Percentiles rank a stretch among this genome's conserved stretches.
Evolutionary conservation across 2,113 vertebrate species (phyloP).

Genomic region (Leucoraja erinaceus): DNA sequence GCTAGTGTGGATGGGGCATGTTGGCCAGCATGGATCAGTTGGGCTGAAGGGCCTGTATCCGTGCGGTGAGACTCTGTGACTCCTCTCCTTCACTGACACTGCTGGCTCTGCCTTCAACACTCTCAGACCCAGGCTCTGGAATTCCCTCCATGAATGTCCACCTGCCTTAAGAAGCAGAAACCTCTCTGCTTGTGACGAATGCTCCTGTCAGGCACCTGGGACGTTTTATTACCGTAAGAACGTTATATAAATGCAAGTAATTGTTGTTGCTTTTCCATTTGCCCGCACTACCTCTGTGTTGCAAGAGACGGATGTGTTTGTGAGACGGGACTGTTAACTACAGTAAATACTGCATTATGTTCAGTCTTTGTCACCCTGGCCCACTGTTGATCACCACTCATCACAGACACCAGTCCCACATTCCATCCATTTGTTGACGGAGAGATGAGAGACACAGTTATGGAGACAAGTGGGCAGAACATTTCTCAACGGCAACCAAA

Average conservation of each 20-base stretch:
- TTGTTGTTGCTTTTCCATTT: neutral
- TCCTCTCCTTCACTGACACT: neutral
- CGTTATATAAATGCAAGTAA: too few relatives aligned
- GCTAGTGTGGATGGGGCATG: too few relatives aligned
- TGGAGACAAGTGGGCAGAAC: neutral
- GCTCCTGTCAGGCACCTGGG: too few relatives aligned
- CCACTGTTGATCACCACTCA: neutral
- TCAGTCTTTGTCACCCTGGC: neutral
- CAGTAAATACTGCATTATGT: neutral
- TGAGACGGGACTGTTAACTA: neutral
- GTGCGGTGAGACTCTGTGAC: too few relatives aligned
- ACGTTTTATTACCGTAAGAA: too few relatives aligned
- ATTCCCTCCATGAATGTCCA: neutral
- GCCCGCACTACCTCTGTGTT: neutral
- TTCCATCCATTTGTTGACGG: neutral
- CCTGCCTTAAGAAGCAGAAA: neutral
- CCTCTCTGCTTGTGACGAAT: neutral
- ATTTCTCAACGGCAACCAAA: neutral
- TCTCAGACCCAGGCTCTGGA: neutral
- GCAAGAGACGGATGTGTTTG: neutral
- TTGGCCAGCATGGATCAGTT: too few relatives aligned
- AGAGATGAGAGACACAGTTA: neutral
- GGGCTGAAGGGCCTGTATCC: too few relatives aligned
- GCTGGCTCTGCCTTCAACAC: neutral
- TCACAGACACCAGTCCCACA: neutral